Conservation (phyloP, 2,113 vertebrate genomes). For the Silurus glanis region DNA sequence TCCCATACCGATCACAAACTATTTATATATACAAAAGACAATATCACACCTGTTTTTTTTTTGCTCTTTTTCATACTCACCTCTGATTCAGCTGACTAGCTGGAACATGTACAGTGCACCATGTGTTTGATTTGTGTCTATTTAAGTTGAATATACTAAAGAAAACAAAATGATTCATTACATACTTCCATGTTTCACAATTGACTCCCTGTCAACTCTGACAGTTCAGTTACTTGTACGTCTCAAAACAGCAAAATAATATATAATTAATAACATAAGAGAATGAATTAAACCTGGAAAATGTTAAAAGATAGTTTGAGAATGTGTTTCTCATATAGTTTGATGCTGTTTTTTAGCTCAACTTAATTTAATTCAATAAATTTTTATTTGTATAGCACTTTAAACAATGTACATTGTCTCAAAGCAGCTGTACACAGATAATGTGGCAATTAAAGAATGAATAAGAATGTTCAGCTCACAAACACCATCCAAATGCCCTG, state of each 20-base stretch:
- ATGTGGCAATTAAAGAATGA: no score
- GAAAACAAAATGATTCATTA: background rate
- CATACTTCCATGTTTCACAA: background rate
- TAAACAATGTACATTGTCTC: no score
- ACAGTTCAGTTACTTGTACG: background rate
- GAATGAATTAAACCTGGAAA: background rate
- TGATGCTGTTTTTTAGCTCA: no score
- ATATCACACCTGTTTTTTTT: background rate
- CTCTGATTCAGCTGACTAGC: background rate
- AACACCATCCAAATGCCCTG: background rate
- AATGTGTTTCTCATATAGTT: background rate
- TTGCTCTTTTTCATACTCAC: background rate
- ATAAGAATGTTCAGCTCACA: background rate
- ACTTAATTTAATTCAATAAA: no score
- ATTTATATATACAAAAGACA: background rate
- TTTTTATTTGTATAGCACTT: no score
- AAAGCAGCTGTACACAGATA: no score
- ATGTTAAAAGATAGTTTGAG: background rate
- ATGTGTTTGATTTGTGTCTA: background rate
- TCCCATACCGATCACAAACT: background rate
- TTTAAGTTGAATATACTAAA: background rate
- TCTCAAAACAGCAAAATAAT: background rate
- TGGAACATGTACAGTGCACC: background rate
- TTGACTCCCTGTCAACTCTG: background rate
- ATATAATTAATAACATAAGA: background rate